Conservation (phyloP, 2,888 invertebrate genomes). For the Eupithecia subumbrata region DNA sequence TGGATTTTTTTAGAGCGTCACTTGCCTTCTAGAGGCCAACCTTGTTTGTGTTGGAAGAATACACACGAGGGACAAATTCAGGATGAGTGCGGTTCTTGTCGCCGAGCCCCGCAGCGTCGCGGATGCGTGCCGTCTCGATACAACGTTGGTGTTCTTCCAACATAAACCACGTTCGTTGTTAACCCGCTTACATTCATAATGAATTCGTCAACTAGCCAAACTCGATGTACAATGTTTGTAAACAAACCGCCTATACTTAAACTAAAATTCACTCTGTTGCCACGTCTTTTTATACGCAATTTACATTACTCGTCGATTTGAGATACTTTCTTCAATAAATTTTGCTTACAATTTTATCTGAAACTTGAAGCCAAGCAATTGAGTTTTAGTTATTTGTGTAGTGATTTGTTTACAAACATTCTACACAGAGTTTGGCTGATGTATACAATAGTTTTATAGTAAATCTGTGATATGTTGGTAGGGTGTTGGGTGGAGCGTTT, state of each 20-base stretch:
- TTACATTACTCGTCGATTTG: too few relatives aligned
- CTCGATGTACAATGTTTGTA: too few relatives aligned
- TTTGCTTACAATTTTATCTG: too few relatives aligned
- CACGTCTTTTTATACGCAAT: too few relatives aligned
- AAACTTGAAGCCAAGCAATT: too few relatives aligned
- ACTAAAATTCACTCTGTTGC: too few relatives aligned
- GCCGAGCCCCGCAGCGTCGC: neutral
- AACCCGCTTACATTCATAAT: neutral
- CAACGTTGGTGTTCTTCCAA: neutral
- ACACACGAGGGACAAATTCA: neutral
- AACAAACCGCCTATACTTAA: too few relatives aligned
- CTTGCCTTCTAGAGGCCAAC: neutral
- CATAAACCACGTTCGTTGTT: neutral
- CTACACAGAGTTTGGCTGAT: too few relatives aligned
- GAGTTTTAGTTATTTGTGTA: too few relatives aligned
- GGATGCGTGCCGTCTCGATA: neutral
- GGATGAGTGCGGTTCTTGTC: neutral
- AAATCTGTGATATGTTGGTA: neutral
- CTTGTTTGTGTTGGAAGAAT: neutral
- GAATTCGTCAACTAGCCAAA: neutral
- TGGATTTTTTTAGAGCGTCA: too few relatives aligned
- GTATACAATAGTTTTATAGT: neutral
- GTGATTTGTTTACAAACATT: too few relatives aligned
- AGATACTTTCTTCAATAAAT: too few relatives aligned
- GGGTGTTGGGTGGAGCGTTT: neutral